These are phyloP conservation scores for Pavo muticus DNA, from an alignment of 2,113 vertebrate genomes.

Conservation along the genomic window DNA sequence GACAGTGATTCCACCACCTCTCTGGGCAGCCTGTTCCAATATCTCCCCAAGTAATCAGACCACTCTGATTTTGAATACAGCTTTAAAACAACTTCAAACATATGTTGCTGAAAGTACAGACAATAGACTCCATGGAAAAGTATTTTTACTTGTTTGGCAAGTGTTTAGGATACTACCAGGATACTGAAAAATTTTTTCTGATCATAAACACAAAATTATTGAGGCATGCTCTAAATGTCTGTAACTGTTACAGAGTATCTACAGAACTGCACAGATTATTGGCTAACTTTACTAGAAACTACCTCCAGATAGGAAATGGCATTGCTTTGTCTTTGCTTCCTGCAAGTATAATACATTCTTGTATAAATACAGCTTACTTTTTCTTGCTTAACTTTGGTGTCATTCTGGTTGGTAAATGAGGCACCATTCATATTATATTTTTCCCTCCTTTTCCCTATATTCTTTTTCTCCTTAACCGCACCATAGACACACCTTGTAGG, in stretches of 20 bases:
- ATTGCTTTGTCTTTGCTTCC: background rate
- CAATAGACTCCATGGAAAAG: background rate
- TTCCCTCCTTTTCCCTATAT: background rate
- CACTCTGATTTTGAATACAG: background rate
- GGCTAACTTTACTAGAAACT: background rate
- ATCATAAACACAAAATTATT: background rate
- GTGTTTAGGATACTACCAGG: background rate
- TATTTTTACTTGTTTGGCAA: background rate
- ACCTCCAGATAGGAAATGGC: background rate
- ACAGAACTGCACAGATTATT: background rate
- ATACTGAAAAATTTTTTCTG: background rate
- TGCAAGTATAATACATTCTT: background rate
- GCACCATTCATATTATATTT: background rate
- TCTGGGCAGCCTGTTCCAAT: too few species aligned
- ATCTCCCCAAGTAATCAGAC: background rate
- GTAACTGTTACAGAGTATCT: background rate
- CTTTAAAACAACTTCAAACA: background rate
- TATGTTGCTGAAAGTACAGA: background rate
- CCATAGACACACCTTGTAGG: background rate
- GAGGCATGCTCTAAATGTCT: background rate
- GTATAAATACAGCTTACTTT: background rate
- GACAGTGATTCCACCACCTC: too few species aligned
- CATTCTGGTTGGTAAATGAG: background rate
- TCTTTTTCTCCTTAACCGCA: background rate
- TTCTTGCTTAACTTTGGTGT: background rate